Base-by-base conservation (phyloP, 2,888 invertebrate genomes). In the Andrena haemorrhoa region DNA sequence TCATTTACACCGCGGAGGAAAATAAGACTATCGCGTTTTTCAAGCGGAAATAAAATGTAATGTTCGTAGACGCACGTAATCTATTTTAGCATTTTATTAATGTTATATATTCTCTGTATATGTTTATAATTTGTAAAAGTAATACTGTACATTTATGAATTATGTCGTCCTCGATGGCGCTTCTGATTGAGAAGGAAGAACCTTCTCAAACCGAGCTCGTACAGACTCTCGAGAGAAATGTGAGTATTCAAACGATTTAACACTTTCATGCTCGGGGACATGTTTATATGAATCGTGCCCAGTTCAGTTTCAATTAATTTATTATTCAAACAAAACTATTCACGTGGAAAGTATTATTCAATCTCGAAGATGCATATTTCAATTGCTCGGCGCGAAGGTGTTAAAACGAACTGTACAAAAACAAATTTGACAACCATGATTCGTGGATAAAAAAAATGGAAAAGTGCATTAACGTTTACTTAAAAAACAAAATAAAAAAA, bases 151-250 rank as follows among this genome's bases (percentile, higher is more conserved):
- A 75, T 47, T 78, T 33, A n/a, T 64, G 60, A 23, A 64, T 35
- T 23, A 16, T 26, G 41, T 10, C 16, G 2, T 70, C 26, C 20
- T 51, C 10, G 35, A 84, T 82, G 79, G 82, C 72, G 4, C 75
- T 75, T 72, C 12, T 75, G 16, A 41, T 75, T 23, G 82, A 72
- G 66, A 84, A 81, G 31, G 81, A 85, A 12, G 79, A 88, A 51
- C 71, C 70, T 56, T 76, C 85, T 0, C 81, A 74, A 63, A 81
- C 6, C 12, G 87, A 86, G 47, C 77, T 90, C 1, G 61, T 91
- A 64, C 88, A 84, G 74, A 89, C 83, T 12, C 86, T 92, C 41
- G 87, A 90, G 65, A 91, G 89, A 84, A 90, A 90, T 66, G 92
- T 92, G 74, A 90, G 87, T 78, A 78, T 79, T 41, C 16, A 61